Percentiles rank a stretch among this genome's conserved stretches.
These are phyloP conservation scores for Heliconius erato DNA, from an alignment of 2,888 invertebrate species.

Conservation along the genomic window DNA sequence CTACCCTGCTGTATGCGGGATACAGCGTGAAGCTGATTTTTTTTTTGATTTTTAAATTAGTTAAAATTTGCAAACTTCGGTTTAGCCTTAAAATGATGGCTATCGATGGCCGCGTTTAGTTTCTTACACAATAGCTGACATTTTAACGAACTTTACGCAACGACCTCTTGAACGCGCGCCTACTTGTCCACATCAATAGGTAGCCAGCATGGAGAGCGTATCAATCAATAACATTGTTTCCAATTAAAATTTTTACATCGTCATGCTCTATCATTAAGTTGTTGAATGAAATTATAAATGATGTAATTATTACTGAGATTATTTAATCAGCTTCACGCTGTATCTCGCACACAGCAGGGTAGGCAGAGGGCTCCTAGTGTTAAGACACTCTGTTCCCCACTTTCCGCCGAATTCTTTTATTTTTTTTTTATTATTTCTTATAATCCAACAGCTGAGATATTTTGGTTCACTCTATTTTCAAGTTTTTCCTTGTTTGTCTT, in stretches of 20 bases:
- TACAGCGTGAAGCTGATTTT: too few species aligned
- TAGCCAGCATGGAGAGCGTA: slow-evolving; percentile 32
- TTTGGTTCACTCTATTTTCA: too few species aligned
- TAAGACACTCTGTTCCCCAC: too few species aligned
- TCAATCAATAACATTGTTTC: slow-evolving; percentile 32
- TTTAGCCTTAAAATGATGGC: slow-evolving; percentile 10
- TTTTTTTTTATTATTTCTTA: too few species aligned
- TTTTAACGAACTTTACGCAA: slow-evolving; percentile 41
- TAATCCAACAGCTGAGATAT: too few species aligned
- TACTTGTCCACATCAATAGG: slow-evolving; percentile 34
- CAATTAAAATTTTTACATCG: neutral
- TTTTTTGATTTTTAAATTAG: neutral
- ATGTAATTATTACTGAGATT: neutral
- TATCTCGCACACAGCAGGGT: too few species aligned
- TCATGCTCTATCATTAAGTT: slow-evolving; percentile 5
- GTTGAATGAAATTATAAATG: neutral
- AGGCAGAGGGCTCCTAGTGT: too few species aligned
- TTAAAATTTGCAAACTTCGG: slow-evolving; percentile 9
- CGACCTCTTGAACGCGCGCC: slow-evolving; percentile 33
- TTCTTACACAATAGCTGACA: slow-evolving; percentile 38
- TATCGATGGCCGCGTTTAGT: slow-evolving; percentile 18
- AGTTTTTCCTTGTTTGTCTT: too few species aligned
- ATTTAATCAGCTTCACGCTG: too few species aligned
- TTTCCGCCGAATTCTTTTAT: too few species aligned
- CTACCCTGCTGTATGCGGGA: too few species aligned